Base-by-base conservation (phyloP, 2,888 invertebrate genomes). In the Tortrix viridana region DNA sequence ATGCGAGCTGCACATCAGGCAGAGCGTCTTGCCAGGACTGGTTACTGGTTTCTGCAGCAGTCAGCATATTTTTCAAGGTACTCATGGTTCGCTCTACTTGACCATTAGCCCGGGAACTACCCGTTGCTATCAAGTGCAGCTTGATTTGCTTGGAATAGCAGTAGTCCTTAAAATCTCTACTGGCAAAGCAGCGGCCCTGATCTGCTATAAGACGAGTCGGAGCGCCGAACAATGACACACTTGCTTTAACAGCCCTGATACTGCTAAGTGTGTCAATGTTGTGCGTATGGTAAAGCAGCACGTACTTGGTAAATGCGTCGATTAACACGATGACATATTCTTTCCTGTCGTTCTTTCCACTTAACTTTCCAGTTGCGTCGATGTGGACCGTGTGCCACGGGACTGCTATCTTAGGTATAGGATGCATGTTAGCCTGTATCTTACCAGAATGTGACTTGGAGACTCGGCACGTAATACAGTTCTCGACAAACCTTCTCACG, bases 361-460 rank as follows among this genome's bases (percentile, higher is more conserved):
- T 71, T 0, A 71, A 58, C 58, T 74, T 75, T 0, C 74, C 71
- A 5, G 71, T 68, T 0, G 67, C 58, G 48, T 79, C 77, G 0
- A 76, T 65, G 48, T 80, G 79, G 1, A 78, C 12, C 0, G 76
- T 79, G 50, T 79, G 75, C 74, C 75, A 79, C 0, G 69, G 69
- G 9, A 69, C 63, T 3, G 54, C 12, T 0, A 60, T 26, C 65
- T 79, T 83, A 0, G 77, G 77, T 3, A 79, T 80, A 0, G 80
- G 73, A 49, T 82, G 79, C 1, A 81, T 20, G 48, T 71, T 66
- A 14, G 66, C 71, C 53, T 75, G 77, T 9, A 65, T 19, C 48
- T 68, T 71, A 4, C 81, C 81, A 0, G 75, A 72, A 9, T 23
- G 37, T 7, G 72, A 67, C 60, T 81, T 82, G 0, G 79, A 68